These are phyloP conservation scores for Dicaeum eximium DNA, from an alignment of 2,113 vertebrate genomes.

Conservation along the genomic window DNA sequence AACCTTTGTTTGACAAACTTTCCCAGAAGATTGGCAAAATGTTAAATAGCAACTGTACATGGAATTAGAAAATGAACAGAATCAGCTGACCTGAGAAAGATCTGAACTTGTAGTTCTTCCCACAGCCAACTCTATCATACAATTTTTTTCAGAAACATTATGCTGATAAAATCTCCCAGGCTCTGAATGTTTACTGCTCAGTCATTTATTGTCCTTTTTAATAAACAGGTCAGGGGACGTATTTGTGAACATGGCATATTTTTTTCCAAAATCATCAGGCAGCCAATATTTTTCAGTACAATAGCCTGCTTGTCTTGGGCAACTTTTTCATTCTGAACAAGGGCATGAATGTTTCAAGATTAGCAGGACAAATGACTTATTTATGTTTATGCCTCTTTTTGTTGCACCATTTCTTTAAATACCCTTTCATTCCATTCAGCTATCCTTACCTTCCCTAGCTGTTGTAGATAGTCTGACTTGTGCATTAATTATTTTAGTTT, in stretches of 20 bases:
- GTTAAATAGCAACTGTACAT: constrained; percentile 70
- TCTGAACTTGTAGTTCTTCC: constrained; percentile 60
- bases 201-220: constrained; percentile 36
- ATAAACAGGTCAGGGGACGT: constrained; percentile 45
- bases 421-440: neutral
- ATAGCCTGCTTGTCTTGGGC: constrained; percentile 40
- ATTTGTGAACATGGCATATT: constrained; percentile 38
- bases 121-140: constrained; percentile 63
- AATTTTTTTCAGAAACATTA: constrained; percentile 59
- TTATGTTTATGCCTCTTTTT: constrained; percentile 30
- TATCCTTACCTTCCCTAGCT: neutral
- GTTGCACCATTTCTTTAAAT: neutral
- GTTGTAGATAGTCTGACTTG: neutral
- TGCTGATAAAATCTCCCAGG: constrained; percentile 69
- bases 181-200: constrained; percentile 39
- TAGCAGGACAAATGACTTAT: constrained; percentile 30
- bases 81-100: constrained; percentile 64
- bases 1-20: constrained; percentile 68
- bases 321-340: constrained; percentile 33
- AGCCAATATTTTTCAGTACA: constrained; percentile 38
- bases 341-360: constrained; percentile 9
- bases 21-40: constrained; percentile 67
- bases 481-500: neutral
- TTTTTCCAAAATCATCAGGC: constrained; percentile 15
- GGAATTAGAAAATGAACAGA: constrained; percentile 57